Percentiles rank a stretch among this genome's conserved stretches.
Conservation (phyloP, 2,797 vertebrate genomes). For the Amblyopsis hoosieri region DNA sequence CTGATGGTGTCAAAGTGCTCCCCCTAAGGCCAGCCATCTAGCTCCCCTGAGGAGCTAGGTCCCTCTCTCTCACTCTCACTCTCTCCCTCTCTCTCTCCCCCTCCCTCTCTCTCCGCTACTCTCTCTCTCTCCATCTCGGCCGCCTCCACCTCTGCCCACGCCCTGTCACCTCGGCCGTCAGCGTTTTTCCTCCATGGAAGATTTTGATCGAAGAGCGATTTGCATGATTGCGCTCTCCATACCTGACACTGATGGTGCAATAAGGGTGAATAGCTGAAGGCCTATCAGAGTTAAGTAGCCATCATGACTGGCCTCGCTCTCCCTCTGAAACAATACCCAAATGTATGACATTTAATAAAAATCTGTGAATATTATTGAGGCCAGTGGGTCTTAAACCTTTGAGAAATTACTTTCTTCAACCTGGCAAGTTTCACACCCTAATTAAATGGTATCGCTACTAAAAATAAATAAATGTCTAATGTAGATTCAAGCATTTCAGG, state of each 20-base stretch:
- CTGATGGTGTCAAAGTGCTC: constrained; percentile 7
- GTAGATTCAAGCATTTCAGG: background rate
- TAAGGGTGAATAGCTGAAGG: constrained; percentile 69
- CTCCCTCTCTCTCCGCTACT: constrained; percentile 30
- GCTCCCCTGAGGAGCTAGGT: background rate
- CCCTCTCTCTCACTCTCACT: background rate
- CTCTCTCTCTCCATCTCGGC: background rate
- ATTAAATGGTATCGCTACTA: background rate
- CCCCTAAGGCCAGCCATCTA: constrained; percentile 1
- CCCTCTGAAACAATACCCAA: constrained; percentile 6
- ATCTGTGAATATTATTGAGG: background rate
- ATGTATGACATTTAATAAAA: constrained; percentile 19
- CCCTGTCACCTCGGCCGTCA: constrained; percentile 47
- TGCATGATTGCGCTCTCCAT: constrained; percentile 77
- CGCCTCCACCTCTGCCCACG: constrained; percentile 30
- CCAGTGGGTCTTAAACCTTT: constrained; percentile 3
- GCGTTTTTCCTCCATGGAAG: constrained; percentile 69
- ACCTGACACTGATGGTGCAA: constrained; percentile 69
- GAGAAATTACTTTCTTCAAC: background rate
- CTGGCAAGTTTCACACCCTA: background rate
- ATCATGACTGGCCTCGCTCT: constrained; percentile 53
- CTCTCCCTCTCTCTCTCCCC: background rate
- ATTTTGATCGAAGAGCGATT: constrained; percentile 70
- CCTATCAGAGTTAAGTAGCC: constrained; percentile 74
- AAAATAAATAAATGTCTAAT: background rate